phyloP scores from a whole-genome alignment of 1,140 invertebrate genomes.

The Apis florea region DNA sequence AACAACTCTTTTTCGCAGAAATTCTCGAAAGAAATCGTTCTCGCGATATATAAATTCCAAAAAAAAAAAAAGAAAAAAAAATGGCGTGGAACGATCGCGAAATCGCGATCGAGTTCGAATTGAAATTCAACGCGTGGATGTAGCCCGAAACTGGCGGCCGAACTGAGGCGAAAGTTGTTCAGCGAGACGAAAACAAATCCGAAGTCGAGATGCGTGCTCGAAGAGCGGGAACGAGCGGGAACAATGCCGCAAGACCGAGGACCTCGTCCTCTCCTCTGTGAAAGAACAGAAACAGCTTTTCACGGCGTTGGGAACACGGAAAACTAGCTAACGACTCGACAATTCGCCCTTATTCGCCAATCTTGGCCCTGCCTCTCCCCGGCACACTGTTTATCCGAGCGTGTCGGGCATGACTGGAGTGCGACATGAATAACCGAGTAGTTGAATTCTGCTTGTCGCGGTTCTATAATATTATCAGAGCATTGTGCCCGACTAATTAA shows the following conservation, averaged over 20 bases:
- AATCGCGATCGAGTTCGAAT: background rate
- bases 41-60: background rate
- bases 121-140: background rate
- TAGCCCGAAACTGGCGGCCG: no score
- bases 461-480: conserved; percentile 74
- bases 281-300: conserved; percentile 38
- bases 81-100: background rate
- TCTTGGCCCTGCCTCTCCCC: conserved; percentile 50
- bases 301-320: conserved; percentile 46
- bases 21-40: no score
- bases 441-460: conserved; percentile 63
- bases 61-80: no score
- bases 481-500: conserved; percentile 75
- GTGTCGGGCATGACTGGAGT: conserved; percentile 70
- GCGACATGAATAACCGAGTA: conserved; percentile 74
- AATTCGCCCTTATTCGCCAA: conserved; percentile 64
- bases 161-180: background rate
- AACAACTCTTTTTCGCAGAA: no score
- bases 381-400: conserved; percentile 65
- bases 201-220: conserved; percentile 35
- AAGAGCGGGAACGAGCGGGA: conserved; percentile 7
- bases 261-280: conserved; percentile 8
- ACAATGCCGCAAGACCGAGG: conserved; percentile 20
- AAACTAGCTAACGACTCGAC: conserved; percentile 62
- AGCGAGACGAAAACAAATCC: conserved; percentile 21